A percentile compares a stretch with the other conserved stretches of the same genome.
Conservation (phyloP, 2,888 invertebrate species). For the Rhingia rostrata region DNA sequence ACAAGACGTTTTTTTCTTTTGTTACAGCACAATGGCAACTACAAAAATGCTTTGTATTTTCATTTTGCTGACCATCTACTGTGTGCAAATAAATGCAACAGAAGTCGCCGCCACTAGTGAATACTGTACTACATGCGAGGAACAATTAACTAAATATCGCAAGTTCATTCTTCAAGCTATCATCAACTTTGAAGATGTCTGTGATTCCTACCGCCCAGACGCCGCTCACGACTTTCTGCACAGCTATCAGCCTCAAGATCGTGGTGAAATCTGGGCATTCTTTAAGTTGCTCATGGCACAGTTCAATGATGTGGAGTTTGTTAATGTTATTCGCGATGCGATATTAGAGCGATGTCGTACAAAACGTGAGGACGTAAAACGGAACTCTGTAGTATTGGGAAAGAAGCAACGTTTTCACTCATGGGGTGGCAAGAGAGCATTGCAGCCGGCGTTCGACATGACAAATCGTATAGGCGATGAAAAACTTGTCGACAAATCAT, state of each 20-base stretch:
- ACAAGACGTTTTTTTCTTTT: slow-evolving; percentile 3
- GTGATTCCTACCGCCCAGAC: slow-evolving; percentile 78
- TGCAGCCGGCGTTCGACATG: slow-evolving; percentile 35
- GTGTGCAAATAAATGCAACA: slow-evolving; percentile 14
- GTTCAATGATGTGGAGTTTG: slow-evolving; percentile 80
- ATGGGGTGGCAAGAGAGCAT: slow-evolving; percentile 82
- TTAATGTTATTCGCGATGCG: slow-evolving; percentile 79
- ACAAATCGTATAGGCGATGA: slow-evolving; percentile 45
- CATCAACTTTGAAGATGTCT: slow-evolving; percentile 81
- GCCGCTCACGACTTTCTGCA: slow-evolving; percentile 74
- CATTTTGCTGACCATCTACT: slow-evolving; percentile 33
- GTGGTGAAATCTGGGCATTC: slow-evolving; percentile 80
- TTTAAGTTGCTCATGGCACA: slow-evolving; percentile 81
- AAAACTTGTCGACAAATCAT: slow-evolving; percentile 50
- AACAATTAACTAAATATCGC: slow-evolving; percentile 80
- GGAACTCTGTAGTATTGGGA: slow-evolving; percentile 80
- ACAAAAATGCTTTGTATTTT: slow-evolving; percentile 37
- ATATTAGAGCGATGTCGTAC: slow-evolving; percentile 80
- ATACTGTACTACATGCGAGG: slow-evolving; percentile 77
- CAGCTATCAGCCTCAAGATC: slow-evolving; percentile 78
- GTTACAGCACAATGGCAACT: slow-evolving; percentile 42
- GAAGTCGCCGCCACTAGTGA: slow-evolving; percentile 18
- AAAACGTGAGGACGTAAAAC: slow-evolving; percentile 80
- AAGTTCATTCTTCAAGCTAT: slow-evolving; percentile 80
- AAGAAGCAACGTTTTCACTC: slow-evolving; percentile 83